Evolutionary conservation across 2,888 invertebrate species (phyloP).

Genomic region (Meliscaeva auricollis): DNA sequence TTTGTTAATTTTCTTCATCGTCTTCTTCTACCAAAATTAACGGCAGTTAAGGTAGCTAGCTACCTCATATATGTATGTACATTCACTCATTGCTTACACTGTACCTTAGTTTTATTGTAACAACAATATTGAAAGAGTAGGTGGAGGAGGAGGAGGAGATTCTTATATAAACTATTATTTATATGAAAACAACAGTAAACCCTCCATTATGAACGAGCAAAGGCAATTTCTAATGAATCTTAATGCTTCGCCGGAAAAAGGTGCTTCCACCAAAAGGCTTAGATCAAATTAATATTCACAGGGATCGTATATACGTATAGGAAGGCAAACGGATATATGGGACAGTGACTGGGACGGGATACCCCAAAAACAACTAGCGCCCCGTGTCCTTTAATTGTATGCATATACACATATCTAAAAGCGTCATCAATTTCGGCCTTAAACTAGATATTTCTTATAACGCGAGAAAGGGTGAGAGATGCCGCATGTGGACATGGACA

Average conservation of each 20-base stretch:
- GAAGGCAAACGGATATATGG: neutral
- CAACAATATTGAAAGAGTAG: neutral
- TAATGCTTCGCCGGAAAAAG: constrained; percentile 57
- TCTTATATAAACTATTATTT: constrained; percentile 26
- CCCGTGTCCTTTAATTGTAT: constrained; percentile 54
- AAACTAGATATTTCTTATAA: constrained; percentile 55
- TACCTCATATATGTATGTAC: neutral
- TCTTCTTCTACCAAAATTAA: neutral
- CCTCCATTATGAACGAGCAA: constrained; percentile 31
- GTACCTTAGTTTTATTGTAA: neutral
- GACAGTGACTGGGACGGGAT: constrained; percentile 22
- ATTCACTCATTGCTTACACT: neutral
- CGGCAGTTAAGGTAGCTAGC: neutral
- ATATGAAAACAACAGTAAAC: constrained; percentile 41
- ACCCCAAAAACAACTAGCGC: constrained; percentile 38
- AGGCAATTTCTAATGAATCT: constrained; percentile 73
- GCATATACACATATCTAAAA: constrained; percentile 61
- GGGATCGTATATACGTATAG: neutral
- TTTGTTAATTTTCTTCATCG: constrained; percentile 27
- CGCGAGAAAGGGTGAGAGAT: constrained; percentile 61
- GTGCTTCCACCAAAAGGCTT: constrained; percentile 60
- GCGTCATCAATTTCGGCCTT: constrained; percentile 64
- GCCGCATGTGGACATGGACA: constrained; percentile 73
- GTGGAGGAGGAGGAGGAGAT: neutral
- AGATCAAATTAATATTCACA: constrained; percentile 65